Base-by-base conservation (phyloP, 2,888 invertebrate genomes). In the Eudasyphora cyanicolor region DNA sequence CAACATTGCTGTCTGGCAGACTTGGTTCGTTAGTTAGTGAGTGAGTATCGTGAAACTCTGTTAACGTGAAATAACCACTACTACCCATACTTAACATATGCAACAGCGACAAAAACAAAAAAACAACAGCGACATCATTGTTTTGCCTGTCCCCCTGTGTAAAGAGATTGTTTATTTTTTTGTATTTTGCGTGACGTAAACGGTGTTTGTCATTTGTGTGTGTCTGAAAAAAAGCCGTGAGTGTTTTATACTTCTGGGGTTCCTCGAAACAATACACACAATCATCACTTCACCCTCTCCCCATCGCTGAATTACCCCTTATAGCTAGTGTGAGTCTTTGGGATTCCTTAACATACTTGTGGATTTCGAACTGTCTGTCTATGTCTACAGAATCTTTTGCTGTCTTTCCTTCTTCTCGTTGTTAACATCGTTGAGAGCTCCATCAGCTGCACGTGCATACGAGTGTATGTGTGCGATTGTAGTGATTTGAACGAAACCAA, bases 401-500 rank as follows among this genome's bases (percentile, higher is more conserved):
- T 49, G 19, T 10, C n/a, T n/a, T n/a, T n/a, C n/a, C n/a, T 12
- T 45, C 45, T 45, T 45, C 45, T 45, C 4, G 51, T 51, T 51
- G 19, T 8, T 19, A 7, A 35, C n/a, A n/a, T n/a, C n/a, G n/a
- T 8, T 38, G 45, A 5, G 45, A 45, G 45, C 45, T 45, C 45
- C 45, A 45, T 4, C 45, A 8, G 45, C 51, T 49, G 49, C 57
- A 57, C 14, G 57, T 57, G 57, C 14, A 54, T 54, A 24, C 10
- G 57, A 38, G n/a, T 51, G 5, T 49, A 35, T 54, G 54, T 60
- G 12, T 32, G 42, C 51, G 70, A 60, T 42, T 51, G 29, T 62
- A 57, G 29, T 29, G 35, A 62, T 62, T 35, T 62, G 62, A 75
- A 67, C 79, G 27, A 82, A 45, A 32, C 67, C n/a, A n/a, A 51